These are phyloP conservation scores for Salticus scenicus DNA, from an alignment of 2,888 invertebrate species.

Conservation along the genomic window DNA sequence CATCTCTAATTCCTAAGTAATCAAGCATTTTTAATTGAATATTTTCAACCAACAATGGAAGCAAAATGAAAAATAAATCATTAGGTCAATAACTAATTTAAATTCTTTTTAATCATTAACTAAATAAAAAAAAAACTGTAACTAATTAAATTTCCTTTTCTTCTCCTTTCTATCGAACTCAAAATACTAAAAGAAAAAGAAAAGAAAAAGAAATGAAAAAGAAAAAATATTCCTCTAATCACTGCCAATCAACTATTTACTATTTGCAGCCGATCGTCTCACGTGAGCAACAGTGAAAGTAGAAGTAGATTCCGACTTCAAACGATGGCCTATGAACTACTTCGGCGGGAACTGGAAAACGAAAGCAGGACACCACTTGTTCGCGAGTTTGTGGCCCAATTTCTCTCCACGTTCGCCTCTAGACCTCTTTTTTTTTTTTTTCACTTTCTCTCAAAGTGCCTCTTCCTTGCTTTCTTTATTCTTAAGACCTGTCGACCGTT, in stretches of 20 bases:
- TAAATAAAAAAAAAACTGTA: not conserved
- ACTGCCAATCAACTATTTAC: constrained; percentile 16
- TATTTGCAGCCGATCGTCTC: constrained; percentile 20
- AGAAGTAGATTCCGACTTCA: constrained; percentile 24
- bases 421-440: constrained; percentile 20
- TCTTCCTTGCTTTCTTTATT: not conserved
- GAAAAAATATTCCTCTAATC: not conserved
- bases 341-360: constrained; percentile 43
- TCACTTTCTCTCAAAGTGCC: constrained; percentile 20
- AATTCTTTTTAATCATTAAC: not conserved
- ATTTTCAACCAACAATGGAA: no score
- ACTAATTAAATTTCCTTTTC: not conserved
- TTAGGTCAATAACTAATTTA: no score
- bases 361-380: constrained; percentile 64
- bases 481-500: not conserved
- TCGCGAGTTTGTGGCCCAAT: not conserved
- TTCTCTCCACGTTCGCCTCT: constrained; percentile 8
- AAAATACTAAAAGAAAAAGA: not conserved
- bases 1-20: no score
- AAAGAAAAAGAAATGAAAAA: not conserved
- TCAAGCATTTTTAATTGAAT: no score
- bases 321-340: constrained; percentile 65
- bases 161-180: no score
- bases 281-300: constrained; percentile 17
- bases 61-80: no score